Base-by-base conservation (phyloP, 2,113 vertebrate species). In the Hirundichthys speculiger region DNA sequence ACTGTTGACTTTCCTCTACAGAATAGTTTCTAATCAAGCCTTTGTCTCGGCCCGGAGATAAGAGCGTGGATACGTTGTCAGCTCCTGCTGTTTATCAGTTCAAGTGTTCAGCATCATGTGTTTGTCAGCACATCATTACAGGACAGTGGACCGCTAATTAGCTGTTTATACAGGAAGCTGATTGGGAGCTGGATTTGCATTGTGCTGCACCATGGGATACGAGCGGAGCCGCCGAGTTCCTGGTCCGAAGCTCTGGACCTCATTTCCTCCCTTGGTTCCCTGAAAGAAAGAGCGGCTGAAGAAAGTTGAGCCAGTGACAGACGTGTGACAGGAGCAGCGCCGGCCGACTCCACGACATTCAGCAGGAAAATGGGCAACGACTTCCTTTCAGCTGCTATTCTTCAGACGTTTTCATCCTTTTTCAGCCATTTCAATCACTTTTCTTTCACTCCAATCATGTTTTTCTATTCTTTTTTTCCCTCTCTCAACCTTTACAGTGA, bases 91-190 rank as follows among this genome's bases (percentile, higher is more conserved):
- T 87, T 88, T 69, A 66, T 89, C 83, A 82, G 79, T 85, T 71
- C 69, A 79, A 79, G 58, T 84, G 71, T 88, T 90, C 91, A 72
- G 65, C 86, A 57, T 79, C 14, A 27, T 68, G 81, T 90, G 85
- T 90, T 92, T 93, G 92, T 94, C 93, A 94, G 85, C 86, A 93
- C 88, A 54, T 92, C 88, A 84, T 94, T 94, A 93, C 52, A 43
- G 71, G 52, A 43, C 59, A 25, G 69, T 70, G 74, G 75, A 79
- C 13, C 62, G 86, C 88, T 88, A 91, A 92, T 90, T 91, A 90
- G 86, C 76, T 86, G 76, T 90, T 90, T 90, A 88, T 86, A 80
- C 75, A 82, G 70, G 61, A 7, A 79, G 52, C 81, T 93, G 76
- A 91, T 91, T 92, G 92, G 76, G 81, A 73, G 76, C 20, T 62